These are phyloP conservation scores for Palythoa grandiflora DNA, from an alignment of 92 coral and sea anemone species.

Conservation along the genomic window DNA sequence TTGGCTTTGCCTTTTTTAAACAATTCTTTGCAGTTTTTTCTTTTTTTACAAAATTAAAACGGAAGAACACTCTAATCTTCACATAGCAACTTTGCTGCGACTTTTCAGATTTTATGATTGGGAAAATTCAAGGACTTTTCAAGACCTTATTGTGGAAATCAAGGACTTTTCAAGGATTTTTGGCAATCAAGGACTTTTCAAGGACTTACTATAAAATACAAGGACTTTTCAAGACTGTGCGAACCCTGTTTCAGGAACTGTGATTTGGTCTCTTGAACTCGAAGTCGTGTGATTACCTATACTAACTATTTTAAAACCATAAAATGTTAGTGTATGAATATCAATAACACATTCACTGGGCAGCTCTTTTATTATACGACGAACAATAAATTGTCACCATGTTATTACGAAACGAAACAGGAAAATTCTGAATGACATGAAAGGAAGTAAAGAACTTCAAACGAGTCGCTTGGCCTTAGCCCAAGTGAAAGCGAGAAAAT, in stretches of 20 bases:
- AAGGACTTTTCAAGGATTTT: no score
- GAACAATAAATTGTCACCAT: slow-evolving; percentile 5
- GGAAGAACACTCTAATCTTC: no score
- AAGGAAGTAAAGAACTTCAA: slow-evolving; percentile 12
- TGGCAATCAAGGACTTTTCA: no score
- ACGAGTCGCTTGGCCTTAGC: slow-evolving; percentile 13
- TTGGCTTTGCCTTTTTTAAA: no score
- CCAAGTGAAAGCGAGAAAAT: slow-evolving; percentile 26
- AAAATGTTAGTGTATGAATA: neutral
- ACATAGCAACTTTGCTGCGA: no score
- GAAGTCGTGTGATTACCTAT: neutral
- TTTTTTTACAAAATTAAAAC: no score
- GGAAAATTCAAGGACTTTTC: no score
- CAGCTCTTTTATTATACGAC: slow-evolving; percentile 30
- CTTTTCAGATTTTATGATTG: no score
- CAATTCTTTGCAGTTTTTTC: no score
- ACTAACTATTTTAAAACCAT: neutral
- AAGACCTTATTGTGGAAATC: no score
- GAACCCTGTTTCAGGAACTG: neutral
- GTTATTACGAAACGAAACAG: slow-evolving; percentile 21
- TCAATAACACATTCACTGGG: slow-evolving; percentile 45
- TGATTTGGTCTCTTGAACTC: neutral
- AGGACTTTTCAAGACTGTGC: no score
- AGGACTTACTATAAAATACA: no score
- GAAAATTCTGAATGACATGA: neutral